phyloP scores from a whole-genome alignment of 1,140 invertebrate genomes.

The Colletes gigas region DNA sequence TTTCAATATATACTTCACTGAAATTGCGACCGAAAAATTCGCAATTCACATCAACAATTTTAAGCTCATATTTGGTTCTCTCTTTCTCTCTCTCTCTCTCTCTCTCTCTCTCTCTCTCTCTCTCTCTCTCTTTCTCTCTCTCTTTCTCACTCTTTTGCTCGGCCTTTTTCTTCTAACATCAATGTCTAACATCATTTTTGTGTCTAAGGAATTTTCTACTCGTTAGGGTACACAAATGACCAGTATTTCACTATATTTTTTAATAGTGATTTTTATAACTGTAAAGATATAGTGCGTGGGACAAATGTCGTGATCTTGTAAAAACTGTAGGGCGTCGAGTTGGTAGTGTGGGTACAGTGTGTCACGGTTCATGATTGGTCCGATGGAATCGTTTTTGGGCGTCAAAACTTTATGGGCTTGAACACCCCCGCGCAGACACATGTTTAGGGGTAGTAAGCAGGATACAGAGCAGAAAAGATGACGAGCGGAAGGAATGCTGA shows the following conservation, averaged over 20 bases:
- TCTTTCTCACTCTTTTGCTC: neutral
- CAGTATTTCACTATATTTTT: constrained; percentile 55
- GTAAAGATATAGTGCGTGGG: constrained; percentile 17
- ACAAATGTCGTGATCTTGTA: too few relatives aligned
- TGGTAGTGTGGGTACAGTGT: too few relatives aligned
- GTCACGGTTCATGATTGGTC: too few relatives aligned
- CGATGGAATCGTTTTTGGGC: too few relatives aligned
- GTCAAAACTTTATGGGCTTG: too few relatives aligned
- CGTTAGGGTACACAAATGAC: constrained; percentile 43
- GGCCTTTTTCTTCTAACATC: neutral
- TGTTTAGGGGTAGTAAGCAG: too few relatives aligned
- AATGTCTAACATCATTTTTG: constrained; percentile 16
- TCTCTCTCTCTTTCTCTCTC: too few relatives aligned
- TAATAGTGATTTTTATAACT: constrained; percentile 51
- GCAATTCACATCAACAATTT: constrained; percentile 19
- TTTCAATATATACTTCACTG: constrained; percentile 22
- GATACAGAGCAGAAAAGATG: too few relatives aligned
- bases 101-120: neutral
- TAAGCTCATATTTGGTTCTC: constrained; percentile 31
- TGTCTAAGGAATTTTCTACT: constrained; percentile 47
- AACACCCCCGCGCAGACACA: too few relatives aligned
- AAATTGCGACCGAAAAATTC: constrained; percentile 44
- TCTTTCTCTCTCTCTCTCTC: neutral
- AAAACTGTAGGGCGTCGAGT: too few relatives aligned
- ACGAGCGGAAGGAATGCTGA: too few relatives aligned